Evolutionary conservation across 1,140 invertebrate genomes (phyloP).

Genomic region (Samia ricini): DNA sequence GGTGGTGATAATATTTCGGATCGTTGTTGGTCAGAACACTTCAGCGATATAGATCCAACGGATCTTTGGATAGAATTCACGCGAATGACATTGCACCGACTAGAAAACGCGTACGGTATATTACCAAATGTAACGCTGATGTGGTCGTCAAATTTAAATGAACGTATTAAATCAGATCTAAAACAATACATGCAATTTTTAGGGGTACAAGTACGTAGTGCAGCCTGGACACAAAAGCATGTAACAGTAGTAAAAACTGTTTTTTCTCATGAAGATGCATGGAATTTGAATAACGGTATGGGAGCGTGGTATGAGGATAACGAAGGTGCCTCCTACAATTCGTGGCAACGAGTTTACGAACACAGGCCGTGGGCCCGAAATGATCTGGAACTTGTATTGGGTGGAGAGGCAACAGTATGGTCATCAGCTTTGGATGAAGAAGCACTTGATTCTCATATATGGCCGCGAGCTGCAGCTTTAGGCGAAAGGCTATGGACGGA

Average conservation of each 20-base stretch:
- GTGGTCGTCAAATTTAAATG: slow-evolving; percentile 86
- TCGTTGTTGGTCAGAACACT: slow-evolving; percentile 81
- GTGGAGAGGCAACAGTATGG: slow-evolving; percentile 85
- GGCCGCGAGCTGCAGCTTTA: slow-evolving; percentile 83
- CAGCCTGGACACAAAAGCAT: slow-evolving; percentile 82
- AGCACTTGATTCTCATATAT: slow-evolving; percentile 80
- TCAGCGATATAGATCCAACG: slow-evolving; percentile 83
- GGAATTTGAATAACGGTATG: slow-evolving; percentile 90
- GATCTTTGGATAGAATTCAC: slow-evolving; percentile 86
- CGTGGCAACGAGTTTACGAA: slow-evolving; percentile 89
- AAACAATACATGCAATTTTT: slow-evolving; percentile 72
- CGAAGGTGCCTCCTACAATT: slow-evolving; percentile 85
- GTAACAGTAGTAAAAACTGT: slow-evolving; percentile 85
- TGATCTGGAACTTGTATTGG: slow-evolving; percentile 67
- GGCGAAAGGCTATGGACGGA: slow-evolving; percentile 80
- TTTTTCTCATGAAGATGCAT: slow-evolving; percentile 87
- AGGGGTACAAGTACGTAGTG: slow-evolving; percentile 82
- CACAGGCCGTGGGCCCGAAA: slow-evolving; percentile 83
- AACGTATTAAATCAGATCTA: slow-evolving; percentile 83
- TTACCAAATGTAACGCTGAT: slow-evolving; percentile 81
- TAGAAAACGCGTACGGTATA: slow-evolving; percentile 80
- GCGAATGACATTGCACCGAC: slow-evolving; percentile 77
- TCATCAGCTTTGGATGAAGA: slow-evolving; percentile 80
- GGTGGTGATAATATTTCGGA: slow-evolving; percentile 86
- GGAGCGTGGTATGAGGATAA: slow-evolving; percentile 84